phyloP scores from a whole-genome alignment of 2,113 vertebrate genomes.

The Seriola dumerili region DNA sequence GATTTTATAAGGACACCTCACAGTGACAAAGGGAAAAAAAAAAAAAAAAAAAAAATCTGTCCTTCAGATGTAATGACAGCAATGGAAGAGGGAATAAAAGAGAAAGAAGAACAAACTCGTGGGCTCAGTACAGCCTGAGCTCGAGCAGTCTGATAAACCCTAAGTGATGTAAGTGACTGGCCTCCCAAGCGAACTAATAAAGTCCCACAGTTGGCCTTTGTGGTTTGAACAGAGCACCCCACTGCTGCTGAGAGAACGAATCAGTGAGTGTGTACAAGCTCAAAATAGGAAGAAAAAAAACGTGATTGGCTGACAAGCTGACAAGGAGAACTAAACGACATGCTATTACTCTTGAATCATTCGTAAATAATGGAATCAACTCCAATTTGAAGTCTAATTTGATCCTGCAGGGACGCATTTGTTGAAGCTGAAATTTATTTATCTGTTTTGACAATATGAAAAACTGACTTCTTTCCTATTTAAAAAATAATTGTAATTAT shows the following conservation, averaged over 20 bases:
- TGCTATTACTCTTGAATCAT: constrained; percentile 19
- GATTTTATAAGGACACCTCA: constrained; percentile 52
- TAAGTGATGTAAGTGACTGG: constrained; percentile 36
- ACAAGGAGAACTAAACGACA: constrained; percentile 43
- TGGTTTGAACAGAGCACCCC: constrained; percentile 25
- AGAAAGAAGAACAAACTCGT: not conserved
- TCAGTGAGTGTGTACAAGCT: constrained; percentile 42
- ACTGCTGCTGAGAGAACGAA: constrained; percentile 30
- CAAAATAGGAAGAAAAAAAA: constrained; percentile 32
- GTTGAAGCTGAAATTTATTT: not conserved
- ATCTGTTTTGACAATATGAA: not conserved
- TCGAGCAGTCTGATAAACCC: constrained; percentile 5
- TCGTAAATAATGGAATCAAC: constrained; percentile 40
- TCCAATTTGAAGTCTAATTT: constrained; percentile 36
- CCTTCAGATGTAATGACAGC: constrained; percentile 41
- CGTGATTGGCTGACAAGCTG: constrained; percentile 34
- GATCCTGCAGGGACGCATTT: not conserved
- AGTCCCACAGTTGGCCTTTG: constrained; percentile 57
- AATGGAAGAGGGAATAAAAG: constrained; percentile 26
- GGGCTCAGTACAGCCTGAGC: constrained; percentile 20
- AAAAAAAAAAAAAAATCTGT: not conserved
- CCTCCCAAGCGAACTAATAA: constrained; percentile 61
- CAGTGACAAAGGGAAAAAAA: constrained; percentile 24
- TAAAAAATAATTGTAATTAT: constrained; percentile 13
- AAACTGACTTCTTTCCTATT: not conserved